A percentile compares a stretch with the other conserved stretches of the same genome.
Evolutionary conservation across 2,888 invertebrate genomes (phyloP).

Genomic region (Eupithecia centaureata): DNA sequence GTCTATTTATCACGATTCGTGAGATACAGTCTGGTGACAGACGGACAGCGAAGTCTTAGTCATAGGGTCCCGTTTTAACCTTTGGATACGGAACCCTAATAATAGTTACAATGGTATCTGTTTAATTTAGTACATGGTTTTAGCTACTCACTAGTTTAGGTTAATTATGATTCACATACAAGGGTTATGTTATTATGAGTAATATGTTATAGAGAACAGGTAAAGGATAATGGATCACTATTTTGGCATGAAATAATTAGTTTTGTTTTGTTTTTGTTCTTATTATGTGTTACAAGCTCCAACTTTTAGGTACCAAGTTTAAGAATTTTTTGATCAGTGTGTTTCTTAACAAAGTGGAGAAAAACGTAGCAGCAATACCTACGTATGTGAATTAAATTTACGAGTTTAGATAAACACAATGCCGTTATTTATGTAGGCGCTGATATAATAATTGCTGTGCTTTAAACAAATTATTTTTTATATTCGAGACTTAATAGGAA

Average conservation of each 20-base stretch:
- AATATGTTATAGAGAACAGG: neutral
- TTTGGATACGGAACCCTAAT: too few relatives aligned
- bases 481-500: neutral
- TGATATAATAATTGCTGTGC: conserved; percentile 35
- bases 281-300: neutral
- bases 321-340: neutral
- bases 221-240: neutral
- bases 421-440: conserved; percentile 40
- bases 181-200: neutral
- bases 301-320: neutral
- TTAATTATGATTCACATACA: neutral
- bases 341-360: neutral
- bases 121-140: neutral
- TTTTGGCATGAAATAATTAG: neutral
- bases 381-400: neutral
- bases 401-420: conserved; percentile 43
- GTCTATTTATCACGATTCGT: too few relatives aligned
- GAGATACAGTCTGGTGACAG: too few relatives aligned
- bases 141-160: neutral
- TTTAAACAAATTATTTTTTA: neutral
- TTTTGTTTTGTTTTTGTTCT: neutral
- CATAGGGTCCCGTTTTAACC: too few relatives aligned
- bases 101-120: too few relatives aligned
- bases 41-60: too few relatives aligned
- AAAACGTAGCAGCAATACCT: neutral